These are phyloP conservation scores for Drosophila sturtevanti DNA, from an alignment of 1,140 invertebrate genomes.

Conservation along the genomic window DNA sequence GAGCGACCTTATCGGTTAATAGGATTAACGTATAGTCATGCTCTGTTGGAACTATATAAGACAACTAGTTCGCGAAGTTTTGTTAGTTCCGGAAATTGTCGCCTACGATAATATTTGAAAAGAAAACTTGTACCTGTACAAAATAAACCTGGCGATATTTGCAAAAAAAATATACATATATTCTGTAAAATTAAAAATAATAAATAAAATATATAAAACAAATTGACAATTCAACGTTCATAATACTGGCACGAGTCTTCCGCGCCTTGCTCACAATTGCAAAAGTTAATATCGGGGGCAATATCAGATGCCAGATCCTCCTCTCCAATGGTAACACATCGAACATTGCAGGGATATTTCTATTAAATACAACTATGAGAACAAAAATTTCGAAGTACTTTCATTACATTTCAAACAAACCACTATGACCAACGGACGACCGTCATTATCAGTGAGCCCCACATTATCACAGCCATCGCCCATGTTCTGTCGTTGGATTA, in stretches of 20 bases:
- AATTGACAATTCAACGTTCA: constrained; percentile 3
- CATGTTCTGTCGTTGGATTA: constrained; percentile 53
- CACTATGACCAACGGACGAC: constrained; percentile 65
- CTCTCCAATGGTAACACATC: constrained; percentile 52
- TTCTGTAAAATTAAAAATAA: not conserved
- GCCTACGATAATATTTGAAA: too few relatives aligned
- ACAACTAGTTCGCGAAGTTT: too few relatives aligned
- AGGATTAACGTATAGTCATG: too few relatives aligned
- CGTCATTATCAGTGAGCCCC: constrained; percentile 60
- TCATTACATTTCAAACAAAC: constrained; percentile 18
- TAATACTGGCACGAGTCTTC: constrained; percentile 35
- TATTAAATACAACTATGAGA: not conserved
- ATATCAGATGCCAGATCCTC: constrained; percentile 64
- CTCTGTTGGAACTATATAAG: too few relatives aligned
- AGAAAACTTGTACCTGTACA: too few relatives aligned
- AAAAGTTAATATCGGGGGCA: constrained; percentile 48
- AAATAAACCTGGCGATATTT: not conserved
- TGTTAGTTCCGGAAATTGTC: too few relatives aligned
- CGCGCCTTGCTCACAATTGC: constrained; percentile 42
- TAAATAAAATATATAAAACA: constrained; percentile 28
- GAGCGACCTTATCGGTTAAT: too few relatives aligned
- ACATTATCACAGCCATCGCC: constrained; percentile 48
- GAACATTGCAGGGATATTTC: constrained; percentile 63
- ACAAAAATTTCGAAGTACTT: not conserved
- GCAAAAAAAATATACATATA: not conserved